phyloP scores from a whole-genome alignment of 2,888 invertebrate genomes.

The Pachliopta kotzebuea region DNA sequence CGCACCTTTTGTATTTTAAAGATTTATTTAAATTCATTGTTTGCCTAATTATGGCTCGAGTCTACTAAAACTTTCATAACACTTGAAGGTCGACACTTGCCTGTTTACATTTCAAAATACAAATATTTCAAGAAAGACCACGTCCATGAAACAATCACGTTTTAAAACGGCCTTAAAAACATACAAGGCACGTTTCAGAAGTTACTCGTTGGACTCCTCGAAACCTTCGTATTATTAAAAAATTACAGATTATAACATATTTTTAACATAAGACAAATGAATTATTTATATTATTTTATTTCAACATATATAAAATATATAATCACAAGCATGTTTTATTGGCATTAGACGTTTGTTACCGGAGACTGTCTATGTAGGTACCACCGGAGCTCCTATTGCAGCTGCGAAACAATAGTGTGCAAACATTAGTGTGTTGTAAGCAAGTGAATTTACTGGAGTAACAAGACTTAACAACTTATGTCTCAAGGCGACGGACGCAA shows the following conservation, averaged over 20 bases:
- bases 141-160: constrained; percentile 42
- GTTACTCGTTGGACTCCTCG: constrained; percentile 20
- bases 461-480: too few relatives aligned
- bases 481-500: too few relatives aligned
- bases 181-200: constrained; percentile 36
- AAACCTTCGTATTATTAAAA: constrained; percentile 9
- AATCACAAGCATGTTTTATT: too few relatives aligned
- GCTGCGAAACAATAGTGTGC: too few relatives aligned
- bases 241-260: not conserved
- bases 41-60: constrained; percentile 12
- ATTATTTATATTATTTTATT: not conserved
- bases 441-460: too few relatives aligned
- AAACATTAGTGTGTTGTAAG: too few relatives aligned
- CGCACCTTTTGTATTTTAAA: too few relatives aligned
- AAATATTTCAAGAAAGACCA: constrained; percentile 39
- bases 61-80: constrained; percentile 21
- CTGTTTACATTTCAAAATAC: constrained; percentile 35
- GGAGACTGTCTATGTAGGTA: too few relatives aligned
- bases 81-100: constrained; percentile 30
- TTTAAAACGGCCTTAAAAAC: constrained; percentile 31
- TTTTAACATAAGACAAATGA: not conserved
- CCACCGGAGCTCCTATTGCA: too few relatives aligned
- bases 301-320: too few relatives aligned
- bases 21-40: not conserved
- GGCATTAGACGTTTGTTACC: too few relatives aligned